Evolutionary conservation across 2,797 vertebrate species (phyloP).

Genomic region (Bufotes viridis): DNA sequence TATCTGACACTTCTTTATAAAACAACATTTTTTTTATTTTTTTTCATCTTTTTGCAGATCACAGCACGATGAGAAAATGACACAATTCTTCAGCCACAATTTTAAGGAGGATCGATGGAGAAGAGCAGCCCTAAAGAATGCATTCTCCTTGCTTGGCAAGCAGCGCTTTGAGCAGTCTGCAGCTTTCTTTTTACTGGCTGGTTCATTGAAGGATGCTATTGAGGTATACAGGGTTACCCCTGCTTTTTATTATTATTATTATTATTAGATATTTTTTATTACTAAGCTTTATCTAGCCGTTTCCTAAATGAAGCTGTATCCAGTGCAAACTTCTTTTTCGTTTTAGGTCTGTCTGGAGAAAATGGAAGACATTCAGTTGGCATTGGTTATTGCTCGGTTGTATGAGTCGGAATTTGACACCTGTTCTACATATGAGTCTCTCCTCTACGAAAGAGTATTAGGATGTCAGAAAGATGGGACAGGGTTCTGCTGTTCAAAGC

Average conservation of each 20-base stretch:
- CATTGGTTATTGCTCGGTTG: conserved; percentile 93
- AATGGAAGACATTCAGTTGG: conserved; percentile 98
- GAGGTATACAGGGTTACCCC: conserved; percentile 78
- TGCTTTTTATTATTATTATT: background rate
- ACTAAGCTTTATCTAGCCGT: background rate
- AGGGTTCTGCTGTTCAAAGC: conserved; percentile 83
- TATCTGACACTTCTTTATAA: too few species aligned
- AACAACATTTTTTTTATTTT: too few species aligned
- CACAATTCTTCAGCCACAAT: conserved; percentile 97
- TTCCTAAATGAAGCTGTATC: background rate
- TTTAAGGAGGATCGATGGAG: conserved; percentile 97
- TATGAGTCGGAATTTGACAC: conserved; percentile 97
- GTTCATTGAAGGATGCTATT: conserved; percentile 96
- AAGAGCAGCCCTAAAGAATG: conserved; percentile 97
- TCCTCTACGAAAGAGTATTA: conserved; percentile 91
- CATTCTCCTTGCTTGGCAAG: conserved; percentile 96
- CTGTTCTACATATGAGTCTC: conserved; percentile 90
- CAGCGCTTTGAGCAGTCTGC: conserved; percentile 98
- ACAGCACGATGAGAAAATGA: conserved; percentile 98
- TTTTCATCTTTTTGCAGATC: conserved; percentile 75
- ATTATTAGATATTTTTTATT: background rate
- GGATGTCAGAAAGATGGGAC: conserved; percentile 87
- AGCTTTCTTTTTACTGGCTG: conserved; percentile 96
- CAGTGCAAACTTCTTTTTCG: background rate
- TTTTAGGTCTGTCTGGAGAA: conserved; percentile 94